Evolutionary conservation across 2,888 invertebrate species (phyloP).

Genomic region (Hypsopygia costalis): DNA sequence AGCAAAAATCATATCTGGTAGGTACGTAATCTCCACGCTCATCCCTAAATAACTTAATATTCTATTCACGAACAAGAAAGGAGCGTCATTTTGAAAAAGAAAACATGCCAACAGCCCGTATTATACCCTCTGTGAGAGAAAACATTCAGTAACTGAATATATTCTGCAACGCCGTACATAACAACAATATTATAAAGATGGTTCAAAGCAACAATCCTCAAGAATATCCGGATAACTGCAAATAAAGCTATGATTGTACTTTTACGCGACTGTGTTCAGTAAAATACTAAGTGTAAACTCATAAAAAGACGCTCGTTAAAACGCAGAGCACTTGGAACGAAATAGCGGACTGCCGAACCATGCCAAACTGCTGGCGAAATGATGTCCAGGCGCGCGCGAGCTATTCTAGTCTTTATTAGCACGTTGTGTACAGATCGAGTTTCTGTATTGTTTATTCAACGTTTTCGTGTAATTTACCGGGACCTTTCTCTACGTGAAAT

Average conservation of each 20-base stretch:
- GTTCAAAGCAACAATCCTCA: too few relatives aligned
- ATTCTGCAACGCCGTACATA: not conserved
- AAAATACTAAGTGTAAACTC: constrained; percentile 33
- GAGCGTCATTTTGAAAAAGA: too few relatives aligned
- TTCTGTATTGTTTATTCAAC: not conserved
- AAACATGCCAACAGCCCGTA: too few relatives aligned
- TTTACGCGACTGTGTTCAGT: constrained; percentile 31
- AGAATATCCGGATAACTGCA: constrained; percentile 17
- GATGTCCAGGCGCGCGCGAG: constrained; percentile 11
- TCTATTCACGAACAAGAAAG: too few relatives aligned
- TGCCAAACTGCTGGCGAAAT: constrained; percentile 24
- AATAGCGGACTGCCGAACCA: constrained; percentile 19
- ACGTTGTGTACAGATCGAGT: not conserved
- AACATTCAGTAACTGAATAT: not conserved
- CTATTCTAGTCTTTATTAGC: constrained; percentile 1
- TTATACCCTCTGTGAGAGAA: too few relatives aligned
- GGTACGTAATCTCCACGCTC: too few relatives aligned
- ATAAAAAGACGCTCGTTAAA: constrained; percentile 36
- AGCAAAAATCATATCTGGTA: too few relatives aligned
- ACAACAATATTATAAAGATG: not conserved
- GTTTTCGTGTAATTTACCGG: constrained; percentile 2
- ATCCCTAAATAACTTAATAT: too few relatives aligned
- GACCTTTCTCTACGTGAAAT: too few relatives aligned
- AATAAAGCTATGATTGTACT: constrained; percentile 25
- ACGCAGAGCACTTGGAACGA: constrained; percentile 21